Base-by-base conservation (phyloP, 1,140 invertebrate genomes). In the Nautilus pompilius region DNA sequence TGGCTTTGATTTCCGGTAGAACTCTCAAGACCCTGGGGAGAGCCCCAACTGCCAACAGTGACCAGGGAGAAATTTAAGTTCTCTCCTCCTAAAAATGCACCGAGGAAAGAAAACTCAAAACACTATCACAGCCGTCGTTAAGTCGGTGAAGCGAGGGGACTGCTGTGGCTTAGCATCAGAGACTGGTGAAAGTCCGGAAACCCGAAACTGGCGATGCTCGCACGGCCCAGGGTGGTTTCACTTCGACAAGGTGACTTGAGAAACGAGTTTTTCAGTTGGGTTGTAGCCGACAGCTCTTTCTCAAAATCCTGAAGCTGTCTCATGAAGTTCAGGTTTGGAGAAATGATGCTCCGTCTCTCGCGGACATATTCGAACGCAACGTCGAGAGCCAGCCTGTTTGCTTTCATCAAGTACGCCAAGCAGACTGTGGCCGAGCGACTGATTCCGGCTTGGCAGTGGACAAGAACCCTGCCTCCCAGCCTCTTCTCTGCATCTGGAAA, bases 371-470 rank as follows among this genome's bases (percentile, higher is more conserved):
- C 89, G 83, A 92, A 96, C 2, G 94, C 93, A 70, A 94, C 90
- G 32, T 93, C 86, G 84, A 94, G 90, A 17, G 88, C 89, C 70
- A 93, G 78, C 41, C 88, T 86, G 71, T 90, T 90, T 81, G 92
- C 89, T 70, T 90, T 89, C 93, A 98, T 96, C 68, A 96, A 87
- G 83, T 95, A 97, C n/a, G 93, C 94, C 67, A 96, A 93, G 70
- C 92, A 92, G 63, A 98, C 90, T 22, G 94, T 96, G 49, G 94
- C 92, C 63, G 93, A 96, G 64, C 95, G 87, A 26, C 93, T 95
- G 15, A 97, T 90, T 26, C 95, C 95, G 17, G 94, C 94, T 74
- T 95, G 93, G 85, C 94, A 98, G 80, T 98, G 95, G 20, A 98
- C 89, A 72, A 97, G 84, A 32, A 96, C 92, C 71, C 89, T 89